Evolutionary conservation across 1,140 invertebrate species (phyloP).

Genomic region (Gonioctena quinquepunctata): DNA sequence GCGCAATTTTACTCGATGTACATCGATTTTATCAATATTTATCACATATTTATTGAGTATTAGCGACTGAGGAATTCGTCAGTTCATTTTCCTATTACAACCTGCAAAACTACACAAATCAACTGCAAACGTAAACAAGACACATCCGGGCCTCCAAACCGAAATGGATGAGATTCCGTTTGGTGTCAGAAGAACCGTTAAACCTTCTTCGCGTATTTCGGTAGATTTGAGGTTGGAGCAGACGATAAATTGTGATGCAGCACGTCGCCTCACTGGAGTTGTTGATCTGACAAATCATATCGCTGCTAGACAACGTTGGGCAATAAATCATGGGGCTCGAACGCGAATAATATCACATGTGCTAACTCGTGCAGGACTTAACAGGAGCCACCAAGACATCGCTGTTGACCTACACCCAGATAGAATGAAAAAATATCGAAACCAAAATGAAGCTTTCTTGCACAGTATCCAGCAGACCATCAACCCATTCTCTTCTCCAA

Average conservation of each 20-base stretch:
- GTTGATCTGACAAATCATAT: conserved; percentile 34
- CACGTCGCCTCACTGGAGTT: conserved; percentile 39
- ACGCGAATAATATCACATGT: conserved; percentile 32
- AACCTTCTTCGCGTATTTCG: conserved; percentile 39
- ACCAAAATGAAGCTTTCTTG: conserved; percentile 24
- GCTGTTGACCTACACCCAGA: conserved; percentile 11
- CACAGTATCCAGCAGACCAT: conserved; percentile 26
- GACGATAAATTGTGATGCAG: conserved; percentile 50
- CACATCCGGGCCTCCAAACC: conserved; percentile 26
- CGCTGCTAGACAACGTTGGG: conserved; percentile 28
- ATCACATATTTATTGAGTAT: conserved; percentile 18
- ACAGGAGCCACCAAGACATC: conserved; percentile 20
- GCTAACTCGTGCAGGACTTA: conserved; percentile 2
- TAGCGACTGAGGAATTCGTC: conserved; percentile 14
- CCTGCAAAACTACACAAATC: conserved; percentile 14
- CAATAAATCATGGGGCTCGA: conserved; percentile 26
- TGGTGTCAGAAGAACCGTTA: conserved; percentile 37
- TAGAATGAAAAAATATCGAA: conserved; percentile 12
- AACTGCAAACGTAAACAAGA: no score
- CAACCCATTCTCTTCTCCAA: conserved; percentile 33
- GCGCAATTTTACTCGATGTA: neutral
- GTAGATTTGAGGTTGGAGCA: conserved; percentile 44
- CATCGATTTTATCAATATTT: conserved; percentile 9
- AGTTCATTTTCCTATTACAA: conserved; percentile 22
- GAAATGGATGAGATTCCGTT: conserved; percentile 37